Evolutionary conservation across 2,797 vertebrate genomes (phyloP).

Genomic region (Sebastes alutus): DNA sequence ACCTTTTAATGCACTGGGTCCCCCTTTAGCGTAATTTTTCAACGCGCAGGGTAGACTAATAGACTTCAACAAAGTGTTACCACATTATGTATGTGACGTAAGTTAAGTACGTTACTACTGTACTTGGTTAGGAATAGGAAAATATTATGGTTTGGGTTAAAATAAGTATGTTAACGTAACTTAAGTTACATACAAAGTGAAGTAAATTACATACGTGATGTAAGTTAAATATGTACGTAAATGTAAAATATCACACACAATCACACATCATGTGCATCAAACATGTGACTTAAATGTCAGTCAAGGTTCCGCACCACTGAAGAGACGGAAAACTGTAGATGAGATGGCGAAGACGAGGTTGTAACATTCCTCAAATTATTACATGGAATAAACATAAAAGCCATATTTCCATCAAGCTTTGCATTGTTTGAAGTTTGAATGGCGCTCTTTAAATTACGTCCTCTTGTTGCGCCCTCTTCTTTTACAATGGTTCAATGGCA

Average conservation of each 20-base stretch:
- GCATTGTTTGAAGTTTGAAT: background rate
- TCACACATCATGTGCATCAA: background rate
- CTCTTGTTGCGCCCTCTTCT: background rate
- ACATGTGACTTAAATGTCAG: background rate
- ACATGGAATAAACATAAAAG: background rate
- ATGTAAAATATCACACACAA: background rate
- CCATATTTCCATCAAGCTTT: background rate
- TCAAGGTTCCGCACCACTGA: background rate
- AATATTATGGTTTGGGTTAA: background rate
- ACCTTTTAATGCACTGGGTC: no score
- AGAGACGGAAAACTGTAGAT: background rate
- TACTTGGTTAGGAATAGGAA: background rate
- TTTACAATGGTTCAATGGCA: background rate
- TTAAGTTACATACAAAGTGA: background rate
- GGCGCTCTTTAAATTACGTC: background rate
- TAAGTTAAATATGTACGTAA: background rate
- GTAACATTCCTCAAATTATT: no score
- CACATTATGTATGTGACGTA: no score
- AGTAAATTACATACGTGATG: background rate
- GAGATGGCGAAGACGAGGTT: background rate
- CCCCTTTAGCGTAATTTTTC: no score
- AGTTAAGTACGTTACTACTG: background rate
- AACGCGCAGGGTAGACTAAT: no score
- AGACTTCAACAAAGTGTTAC: no score
- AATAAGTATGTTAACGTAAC: background rate